phyloP scores from a whole-genome alignment of 2,797 vertebrate genomes.

The Pseudochaenichthys georgianus region DNA sequence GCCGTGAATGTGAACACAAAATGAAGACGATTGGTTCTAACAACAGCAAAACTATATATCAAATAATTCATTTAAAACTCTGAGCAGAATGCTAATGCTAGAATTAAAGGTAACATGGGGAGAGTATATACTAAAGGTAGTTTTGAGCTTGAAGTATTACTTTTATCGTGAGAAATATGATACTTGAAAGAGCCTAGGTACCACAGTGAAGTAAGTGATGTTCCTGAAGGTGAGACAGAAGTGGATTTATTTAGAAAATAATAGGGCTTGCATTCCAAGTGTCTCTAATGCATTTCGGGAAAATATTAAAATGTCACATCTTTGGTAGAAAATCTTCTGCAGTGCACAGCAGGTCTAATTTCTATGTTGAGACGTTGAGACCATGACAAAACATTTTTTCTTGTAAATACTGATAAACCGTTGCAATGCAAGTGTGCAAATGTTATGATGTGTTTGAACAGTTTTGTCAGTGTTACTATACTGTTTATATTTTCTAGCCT shows the following conservation, averaged over 20 bases:
- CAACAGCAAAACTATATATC: too few relatives aligned
- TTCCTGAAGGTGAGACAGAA: constrained; percentile 11
- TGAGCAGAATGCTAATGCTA: too few relatives aligned
- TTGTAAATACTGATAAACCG: constrained; percentile 39
- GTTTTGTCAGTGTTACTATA: constrained; percentile 53
- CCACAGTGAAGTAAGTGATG: constrained; percentile 18
- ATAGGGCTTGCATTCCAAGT: constrained; percentile 25
- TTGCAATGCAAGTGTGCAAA: constrained; percentile 28
- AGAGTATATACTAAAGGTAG: too few relatives aligned
- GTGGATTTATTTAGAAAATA: constrained; percentile 27
- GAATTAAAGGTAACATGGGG: too few relatives aligned
- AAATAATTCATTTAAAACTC: too few relatives aligned
- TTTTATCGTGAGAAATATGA: not conserved
- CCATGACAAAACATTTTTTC: constrained; percentile 21
- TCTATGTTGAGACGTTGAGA: constrained; percentile 16
- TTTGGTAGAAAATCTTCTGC: constrained; percentile 32
- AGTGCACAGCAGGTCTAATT: constrained; percentile 17
- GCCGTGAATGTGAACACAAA: too few relatives aligned
- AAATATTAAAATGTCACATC: constrained; percentile 50
- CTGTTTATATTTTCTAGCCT: constrained; percentile 64
- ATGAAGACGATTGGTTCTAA: too few relatives aligned
- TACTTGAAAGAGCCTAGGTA: constrained; percentile 5
- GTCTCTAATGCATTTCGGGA: constrained; percentile 45
- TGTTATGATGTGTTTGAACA: constrained; percentile 42
- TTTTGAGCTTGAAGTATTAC: too few relatives aligned